Conservation (phyloP, 2,113 vertebrate species). For the Danionella cerebrum region DNA sequence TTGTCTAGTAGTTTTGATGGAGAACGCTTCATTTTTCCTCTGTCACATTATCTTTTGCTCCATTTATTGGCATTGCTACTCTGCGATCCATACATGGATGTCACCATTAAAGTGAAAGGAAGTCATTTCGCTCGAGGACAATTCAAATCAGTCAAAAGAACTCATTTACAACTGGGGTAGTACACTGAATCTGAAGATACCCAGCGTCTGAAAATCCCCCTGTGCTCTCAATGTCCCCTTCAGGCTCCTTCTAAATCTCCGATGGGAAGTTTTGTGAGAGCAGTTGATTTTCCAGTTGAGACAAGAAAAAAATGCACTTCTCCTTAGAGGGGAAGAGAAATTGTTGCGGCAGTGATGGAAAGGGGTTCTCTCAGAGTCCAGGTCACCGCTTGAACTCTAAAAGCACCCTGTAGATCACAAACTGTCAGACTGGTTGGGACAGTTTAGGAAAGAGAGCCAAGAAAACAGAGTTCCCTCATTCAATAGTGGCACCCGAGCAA, state of each 20-base stretch:
- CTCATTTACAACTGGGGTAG: background rate
- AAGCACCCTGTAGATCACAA: constrained; percentile 61
- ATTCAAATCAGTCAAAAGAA: background rate
- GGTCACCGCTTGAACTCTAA: constrained; percentile 58
- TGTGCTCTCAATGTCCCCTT: background rate
- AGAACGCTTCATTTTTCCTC: background rate
- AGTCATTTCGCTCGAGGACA: background rate
- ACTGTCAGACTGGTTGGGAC: constrained; percentile 52
- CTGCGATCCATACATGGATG: background rate
- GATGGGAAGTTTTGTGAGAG: background rate
- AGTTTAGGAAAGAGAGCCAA: constrained; percentile 18
- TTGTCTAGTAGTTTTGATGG: background rate
- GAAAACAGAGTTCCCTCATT: constrained; percentile 32
- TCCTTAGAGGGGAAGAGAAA: constrained; percentile 39
- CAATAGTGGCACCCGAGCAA: constrained; percentile 47
- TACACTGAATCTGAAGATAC: background rate
- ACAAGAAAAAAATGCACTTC: constrained; percentile 30
- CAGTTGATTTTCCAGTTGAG: background rate
- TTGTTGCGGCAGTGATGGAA: constrained; percentile 41
- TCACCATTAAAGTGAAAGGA: constrained; percentile 7
- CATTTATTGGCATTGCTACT: background rate
- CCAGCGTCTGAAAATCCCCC: background rate
- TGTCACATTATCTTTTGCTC: background rate
- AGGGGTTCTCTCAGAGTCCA: constrained; percentile 48
- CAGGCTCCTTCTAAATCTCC: background rate